Evolutionary conservation across 1,140 invertebrate species (phyloP).

Genomic region (Apis laboriosa): DNA sequence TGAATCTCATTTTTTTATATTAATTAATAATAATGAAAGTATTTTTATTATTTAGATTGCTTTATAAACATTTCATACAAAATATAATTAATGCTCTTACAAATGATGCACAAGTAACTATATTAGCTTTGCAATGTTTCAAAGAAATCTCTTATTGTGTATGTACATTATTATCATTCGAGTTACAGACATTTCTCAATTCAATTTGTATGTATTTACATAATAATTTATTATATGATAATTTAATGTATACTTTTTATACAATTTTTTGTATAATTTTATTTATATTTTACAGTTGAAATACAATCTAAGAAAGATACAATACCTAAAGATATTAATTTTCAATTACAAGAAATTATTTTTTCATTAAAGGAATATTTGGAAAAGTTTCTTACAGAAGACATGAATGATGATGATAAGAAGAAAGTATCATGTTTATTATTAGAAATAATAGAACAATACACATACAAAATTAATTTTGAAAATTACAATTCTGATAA

Average conservation of each 20-base stretch:
- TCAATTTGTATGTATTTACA: constrained; percentile 76
- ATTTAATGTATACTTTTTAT: not conserved
- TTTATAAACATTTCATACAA: constrained; percentile 70
- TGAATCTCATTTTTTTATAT: not conserved
- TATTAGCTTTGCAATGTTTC: constrained; percentile 82
- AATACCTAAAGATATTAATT: constrained; percentile 49
- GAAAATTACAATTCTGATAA: constrained; percentile 61
- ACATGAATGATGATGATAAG: constrained; percentile 65
- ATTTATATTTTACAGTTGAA: not conserved
- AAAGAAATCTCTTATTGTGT: constrained; percentile 81
- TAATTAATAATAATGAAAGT: not conserved
- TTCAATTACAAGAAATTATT: constrained; percentile 67
- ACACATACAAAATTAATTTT: constrained; percentile 75
- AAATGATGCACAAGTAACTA: constrained; percentile 78
- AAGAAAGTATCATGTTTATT: constrained; percentile 77
- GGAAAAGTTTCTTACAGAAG: constrained; percentile 60
- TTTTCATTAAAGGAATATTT: constrained; percentile 64
- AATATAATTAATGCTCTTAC: constrained; percentile 74
- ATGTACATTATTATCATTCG: constrained; percentile 74
- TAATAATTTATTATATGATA: not conserved
- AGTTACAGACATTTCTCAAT: constrained; percentile 79
- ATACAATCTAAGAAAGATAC: constrained; percentile 52
- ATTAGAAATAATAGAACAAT: constrained; percentile 74
- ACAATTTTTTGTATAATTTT: not conserved
- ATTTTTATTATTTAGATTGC: constrained; percentile 66